Base-by-base conservation (phyloP, 2,888 invertebrate genomes). In the Monopis laevigella region DNA sequence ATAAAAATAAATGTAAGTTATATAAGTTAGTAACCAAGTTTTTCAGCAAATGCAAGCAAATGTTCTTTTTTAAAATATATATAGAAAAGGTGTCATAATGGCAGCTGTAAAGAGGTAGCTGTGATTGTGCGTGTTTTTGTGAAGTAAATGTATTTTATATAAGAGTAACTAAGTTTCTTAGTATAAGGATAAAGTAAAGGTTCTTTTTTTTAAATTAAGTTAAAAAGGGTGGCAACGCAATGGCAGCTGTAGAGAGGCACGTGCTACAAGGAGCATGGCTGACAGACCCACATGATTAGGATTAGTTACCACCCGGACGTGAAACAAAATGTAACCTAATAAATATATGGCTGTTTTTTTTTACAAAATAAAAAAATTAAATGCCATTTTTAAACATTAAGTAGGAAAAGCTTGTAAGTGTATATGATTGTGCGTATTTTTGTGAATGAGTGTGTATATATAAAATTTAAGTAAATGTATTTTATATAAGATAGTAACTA, bases 271-370 rank as follows among this genome's bases (percentile, higher is more conserved):
- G n/a, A 16, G 17, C 28, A 12, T 13, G 27, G 28, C n/a, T 39
- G 27, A 39, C 39, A 39, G 41, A 54, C 56, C 49, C 49, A n/a
- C 47, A 56, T 62, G 62, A 63, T 63, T 62, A 57, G 54, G 56
- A 59, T 60, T 56, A 53, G 48, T 52, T 51, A 49, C 36, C 14
- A 10, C 32, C 6, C 13, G 12, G 19, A 36, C 36, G 36, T 36
- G 36, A 36, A 19, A 10, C 21, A 36, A 36, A 36, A 36, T 36
- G 16, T 36, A 21, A 36, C 11, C 16, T 10, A n/a, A 32, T 17
- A n/a, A 32, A 32, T 17, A 8, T n/a, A n/a, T n/a, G n/a, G 14
- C 16, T 2, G 17, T 32, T 32, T 30, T n/a, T n/a, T n/a, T n/a
- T n/a, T n/a, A n/a, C n/a, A n/a, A n/a, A n/a, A n/a, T n/a, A n/a